These are phyloP conservation scores for Cynoglossus semilaevis DNA, from an alignment of 2,113 vertebrate species.

Conservation along the genomic window DNA sequence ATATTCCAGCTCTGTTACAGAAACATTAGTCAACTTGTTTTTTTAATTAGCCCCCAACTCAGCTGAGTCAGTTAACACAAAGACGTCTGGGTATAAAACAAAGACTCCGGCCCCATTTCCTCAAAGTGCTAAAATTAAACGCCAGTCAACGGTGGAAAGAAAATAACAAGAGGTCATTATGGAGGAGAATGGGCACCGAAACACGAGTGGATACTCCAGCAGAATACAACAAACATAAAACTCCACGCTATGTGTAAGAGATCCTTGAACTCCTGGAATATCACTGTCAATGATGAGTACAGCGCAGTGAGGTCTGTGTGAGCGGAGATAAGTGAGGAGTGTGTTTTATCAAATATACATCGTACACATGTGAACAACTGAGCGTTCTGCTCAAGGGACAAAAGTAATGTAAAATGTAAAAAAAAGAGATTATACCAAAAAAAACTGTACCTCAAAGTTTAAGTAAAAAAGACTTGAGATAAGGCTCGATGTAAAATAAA, in stretches of 20 bases:
- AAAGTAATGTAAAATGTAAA: no score
- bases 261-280: slow-evolving; percentile 30
- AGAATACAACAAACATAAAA: slow-evolving; percentile 5
- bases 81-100: neutral
- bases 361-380: no score
- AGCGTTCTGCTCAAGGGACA: no score
- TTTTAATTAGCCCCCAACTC: slow-evolving; percentile 5
- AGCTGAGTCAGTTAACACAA: slow-evolving; percentile 5
- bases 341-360: no score
- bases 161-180: slow-evolving; percentile 26
- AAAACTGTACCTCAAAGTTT: no score
- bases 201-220: slow-evolving; percentile 16
- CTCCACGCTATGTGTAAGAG: slow-evolving; percentile 8
- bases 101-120: slow-evolving; percentile 31
- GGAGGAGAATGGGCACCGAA: slow-evolving; percentile 27
- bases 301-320: neutral
- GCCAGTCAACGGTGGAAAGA: slow-evolving; percentile 6
- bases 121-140: slow-evolving; percentile 48
- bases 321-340: neutral
- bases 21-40: neutral
- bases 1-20: no score
- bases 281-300: slow-evolving; percentile 7
- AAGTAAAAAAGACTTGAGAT: no score
- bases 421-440: no score
- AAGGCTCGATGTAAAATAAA: no score